Evolutionary conservation across 1,140 invertebrate genomes (phyloP).

Genomic region (Drosophila ficusphila): DNA sequence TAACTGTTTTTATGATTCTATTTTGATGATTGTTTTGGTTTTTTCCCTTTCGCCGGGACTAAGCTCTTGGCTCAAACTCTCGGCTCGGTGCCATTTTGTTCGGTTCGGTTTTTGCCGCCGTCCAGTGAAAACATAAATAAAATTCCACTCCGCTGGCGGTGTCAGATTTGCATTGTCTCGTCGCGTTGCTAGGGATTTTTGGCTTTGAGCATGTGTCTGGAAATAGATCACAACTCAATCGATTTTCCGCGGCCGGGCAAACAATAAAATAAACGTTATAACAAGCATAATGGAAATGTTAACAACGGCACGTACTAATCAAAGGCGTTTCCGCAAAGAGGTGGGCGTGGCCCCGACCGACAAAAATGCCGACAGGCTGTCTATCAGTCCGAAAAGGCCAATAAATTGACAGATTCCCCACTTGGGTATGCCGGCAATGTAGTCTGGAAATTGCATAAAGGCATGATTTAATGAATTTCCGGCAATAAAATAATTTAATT

Average conservation of each 20-base stretch:
- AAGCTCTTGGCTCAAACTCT: constrained; percentile 22
- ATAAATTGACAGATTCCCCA: constrained; percentile 44
- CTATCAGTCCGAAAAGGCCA: constrained; percentile 18
- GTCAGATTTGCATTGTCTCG: constrained; percentile 49
- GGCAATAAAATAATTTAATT: constrained; percentile 82
- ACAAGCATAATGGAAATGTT: constrained; percentile 58
- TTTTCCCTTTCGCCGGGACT: constrained; percentile 32
- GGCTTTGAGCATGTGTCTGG: constrained; percentile 37
- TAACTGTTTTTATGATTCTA: constrained; percentile 80
- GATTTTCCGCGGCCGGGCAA: constrained; percentile 22
- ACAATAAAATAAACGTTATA: constrained; percentile 58
- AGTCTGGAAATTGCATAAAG: constrained; percentile 65
- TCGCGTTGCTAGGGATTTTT: constrained; percentile 36
- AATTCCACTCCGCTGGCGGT: constrained; percentile 43
- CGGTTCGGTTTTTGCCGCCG: constrained; percentile 8
- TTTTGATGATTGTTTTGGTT: constrained; percentile 79
- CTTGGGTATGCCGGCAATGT: constrained; percentile 57
- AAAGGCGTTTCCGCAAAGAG: constrained; percentile 30
- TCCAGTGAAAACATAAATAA: constrained; percentile 64
- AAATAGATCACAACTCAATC: constrained; percentile 47
- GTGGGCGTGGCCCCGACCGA: background rate
- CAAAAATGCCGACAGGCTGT: constrained; percentile 54
- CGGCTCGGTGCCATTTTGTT: too few relatives aligned
- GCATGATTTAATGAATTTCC: constrained; percentile 75
- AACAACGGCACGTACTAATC: constrained; percentile 65